phyloP scores from a whole-genome alignment of 1,140 invertebrate species.

The Pantala flavescens region DNA sequence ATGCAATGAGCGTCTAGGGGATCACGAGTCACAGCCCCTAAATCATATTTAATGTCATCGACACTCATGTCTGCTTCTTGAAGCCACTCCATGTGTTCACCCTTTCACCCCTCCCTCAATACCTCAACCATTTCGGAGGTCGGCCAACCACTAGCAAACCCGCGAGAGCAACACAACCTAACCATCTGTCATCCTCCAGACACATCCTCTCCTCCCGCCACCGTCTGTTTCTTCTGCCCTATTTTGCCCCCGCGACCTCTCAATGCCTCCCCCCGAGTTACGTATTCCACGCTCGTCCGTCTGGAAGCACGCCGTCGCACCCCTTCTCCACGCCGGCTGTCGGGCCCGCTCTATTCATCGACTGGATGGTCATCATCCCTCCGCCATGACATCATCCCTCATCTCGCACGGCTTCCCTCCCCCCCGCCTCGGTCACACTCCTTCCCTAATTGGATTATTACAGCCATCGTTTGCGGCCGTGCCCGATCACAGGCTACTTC shows the following conservation, averaged over 20 bases:
- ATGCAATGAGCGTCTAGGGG: too few relatives aligned
- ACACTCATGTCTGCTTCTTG: too few relatives aligned
- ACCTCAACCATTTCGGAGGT: too few relatives aligned
- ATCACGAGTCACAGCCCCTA: too few relatives aligned
- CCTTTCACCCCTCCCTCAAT: too few relatives aligned
- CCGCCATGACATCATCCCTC: not conserved
- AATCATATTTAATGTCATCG: too few relatives aligned
- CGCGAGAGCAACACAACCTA: too few relatives aligned
- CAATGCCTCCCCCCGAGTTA: not conserved
- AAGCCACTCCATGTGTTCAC: too few relatives aligned
- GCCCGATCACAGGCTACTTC: slow-evolving; percentile 1
- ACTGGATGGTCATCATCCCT: not conserved
- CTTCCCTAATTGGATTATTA: not conserved
- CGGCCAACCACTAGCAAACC: too few relatives aligned
- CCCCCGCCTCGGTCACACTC: not conserved
- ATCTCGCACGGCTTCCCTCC: not conserved
- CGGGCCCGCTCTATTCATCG: not conserved
- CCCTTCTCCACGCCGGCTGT: not conserved
- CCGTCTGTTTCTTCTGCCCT: too few relatives aligned
- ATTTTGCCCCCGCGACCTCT: not conserved
- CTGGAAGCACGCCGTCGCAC: not conserved
- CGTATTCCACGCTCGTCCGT: not conserved
- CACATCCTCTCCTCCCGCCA: too few relatives aligned
- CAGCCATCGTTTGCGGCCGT: not conserved
- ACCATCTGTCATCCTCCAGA: too few relatives aligned